phyloP scores from a whole-genome alignment of 2,888 invertebrate species.

The Ornithoptera alexandrae region DNA sequence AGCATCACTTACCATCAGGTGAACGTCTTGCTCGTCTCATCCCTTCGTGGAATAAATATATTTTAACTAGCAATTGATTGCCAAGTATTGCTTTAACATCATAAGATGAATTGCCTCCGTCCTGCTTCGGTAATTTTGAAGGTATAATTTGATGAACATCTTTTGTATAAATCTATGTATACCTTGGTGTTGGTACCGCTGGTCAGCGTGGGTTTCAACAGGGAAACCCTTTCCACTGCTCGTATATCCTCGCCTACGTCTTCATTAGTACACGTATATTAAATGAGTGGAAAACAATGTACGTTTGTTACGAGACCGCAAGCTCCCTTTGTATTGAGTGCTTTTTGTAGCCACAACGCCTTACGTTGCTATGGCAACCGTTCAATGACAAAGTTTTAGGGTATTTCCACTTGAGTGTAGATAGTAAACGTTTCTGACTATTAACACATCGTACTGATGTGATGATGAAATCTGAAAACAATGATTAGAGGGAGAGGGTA shows the following conservation, averaged over 20 bases:
- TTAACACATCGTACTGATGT: not conserved
- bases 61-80: too few species aligned
- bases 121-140: too few species aligned
- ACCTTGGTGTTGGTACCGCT: conserved; percentile 2
- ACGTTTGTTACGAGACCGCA: not conserved
- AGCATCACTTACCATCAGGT: too few species aligned
- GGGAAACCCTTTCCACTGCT: conserved; percentile 31
- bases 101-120: too few species aligned
- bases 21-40: too few species aligned
- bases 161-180: conserved; percentile 1
- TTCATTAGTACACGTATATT: conserved; percentile 30
- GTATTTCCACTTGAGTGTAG: not conserved
- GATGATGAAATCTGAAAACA: not conserved
- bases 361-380: not conserved
- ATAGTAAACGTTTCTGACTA: not conserved
- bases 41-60: too few species aligned
- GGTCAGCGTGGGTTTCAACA: conserved; percentile 30
- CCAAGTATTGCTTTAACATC: too few species aligned
- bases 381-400: not conserved
- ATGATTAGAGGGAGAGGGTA: too few species aligned
- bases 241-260: conserved; percentile 27
- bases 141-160: too few species aligned
- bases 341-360: not conserved
- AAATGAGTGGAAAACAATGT: conserved; percentile 17
- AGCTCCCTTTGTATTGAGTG: conserved; percentile 4